Evolutionary conservation across 2,113 vertebrate species (phyloP), one percentile per base, ranked within the genome.

Genomic region (Anthoscopus minutus): DNA sequence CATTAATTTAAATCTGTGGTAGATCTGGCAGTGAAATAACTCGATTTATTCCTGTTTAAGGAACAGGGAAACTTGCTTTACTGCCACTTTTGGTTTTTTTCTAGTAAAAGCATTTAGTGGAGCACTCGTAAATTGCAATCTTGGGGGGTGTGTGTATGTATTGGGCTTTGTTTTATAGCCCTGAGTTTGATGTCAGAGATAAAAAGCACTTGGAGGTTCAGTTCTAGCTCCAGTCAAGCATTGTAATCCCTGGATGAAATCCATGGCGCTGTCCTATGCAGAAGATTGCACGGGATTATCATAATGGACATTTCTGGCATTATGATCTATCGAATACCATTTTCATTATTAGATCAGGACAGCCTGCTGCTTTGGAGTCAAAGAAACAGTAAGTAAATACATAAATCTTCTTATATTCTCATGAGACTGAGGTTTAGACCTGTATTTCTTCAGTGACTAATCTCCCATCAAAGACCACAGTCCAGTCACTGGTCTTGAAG

Each of bases 301-400:
- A 81, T 94, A 96, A 85, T 92, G 83, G 92, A 65, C 71, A 64
- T 92, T 95, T 84, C 57, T 94, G 87, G 87, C 91, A 65, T 90
- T 88, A 65, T 62, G 93, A 94, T 92, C 74, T 81, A 91, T 90
- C 44, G 65, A 92, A 78, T 92, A 76, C 18, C 8, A 10, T 72
- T 90, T 90, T 78, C 44, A 13, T 73, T 81, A 88, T 89, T 88
- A 84, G 91, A 81, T 92, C 86, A 86, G 82, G 47, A 23, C 37
- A 83, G 77, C 10, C 6, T 72, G 53, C 65, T 90, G 15, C 89
- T 93, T 82, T 69, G 33, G 81, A 94, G 57, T 84, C 65, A 45
- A 74, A 94, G 78, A 90, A 93, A 50, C 54, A 44, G 57, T 85
- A 61, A 92, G 78, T 58, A 93, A 95, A 85, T 76, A 67, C 35